A percentile compares a stretch with the other conserved stretches of the same genome.
Evolutionary conservation across 2,113 vertebrate species (phyloP).

Genomic region (Callionymus lyra): DNA sequence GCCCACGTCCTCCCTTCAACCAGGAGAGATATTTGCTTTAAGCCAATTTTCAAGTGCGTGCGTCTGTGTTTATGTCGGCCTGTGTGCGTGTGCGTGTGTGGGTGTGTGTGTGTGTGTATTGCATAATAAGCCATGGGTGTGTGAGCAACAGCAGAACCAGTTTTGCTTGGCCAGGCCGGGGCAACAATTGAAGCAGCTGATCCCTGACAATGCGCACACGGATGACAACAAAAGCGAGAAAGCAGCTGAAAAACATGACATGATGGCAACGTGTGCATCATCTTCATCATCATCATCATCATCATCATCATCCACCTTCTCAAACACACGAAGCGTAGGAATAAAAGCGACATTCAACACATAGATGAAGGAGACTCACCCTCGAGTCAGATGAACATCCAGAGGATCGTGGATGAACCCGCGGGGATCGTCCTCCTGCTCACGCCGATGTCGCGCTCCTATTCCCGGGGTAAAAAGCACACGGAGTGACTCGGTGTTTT

Average conservation of each 20-base stretch:
- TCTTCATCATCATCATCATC: no score
- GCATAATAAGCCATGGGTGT: slow-evolving; percentile 40
- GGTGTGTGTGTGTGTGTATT: slow-evolving; percentile 14
- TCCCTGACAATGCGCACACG: slow-evolving; percentile 2
- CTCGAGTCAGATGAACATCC: slow-evolving; percentile 42
- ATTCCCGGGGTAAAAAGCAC: slow-evolving; percentile 28
- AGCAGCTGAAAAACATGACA: slow-evolving; percentile 1
- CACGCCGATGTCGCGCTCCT: slow-evolving; percentile 27
- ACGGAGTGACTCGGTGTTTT: slow-evolving; percentile 7
- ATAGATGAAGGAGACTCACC: no score
- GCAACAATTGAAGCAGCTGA: slow-evolving; percentile 24
- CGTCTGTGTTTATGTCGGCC: slow-evolving; percentile 3
- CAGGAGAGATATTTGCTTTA: no score
- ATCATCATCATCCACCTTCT: no score
- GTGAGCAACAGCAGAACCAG: no score
- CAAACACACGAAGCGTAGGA: no score
- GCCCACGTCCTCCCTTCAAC: no score
- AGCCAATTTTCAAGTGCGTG: not conserved
- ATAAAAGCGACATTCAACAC: no score
- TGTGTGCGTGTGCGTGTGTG: slow-evolving; percentile 1
- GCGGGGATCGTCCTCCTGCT: slow-evolving; percentile 27
- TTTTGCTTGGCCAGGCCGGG: slow-evolving; percentile 20
- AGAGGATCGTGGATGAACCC: slow-evolving; percentile 38
- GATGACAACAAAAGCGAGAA: not conserved
- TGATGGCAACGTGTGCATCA: slow-evolving; percentile 15